Base-by-base conservation (phyloP, 2,888 invertebrate species). In the Strigamia maritima region DNA sequence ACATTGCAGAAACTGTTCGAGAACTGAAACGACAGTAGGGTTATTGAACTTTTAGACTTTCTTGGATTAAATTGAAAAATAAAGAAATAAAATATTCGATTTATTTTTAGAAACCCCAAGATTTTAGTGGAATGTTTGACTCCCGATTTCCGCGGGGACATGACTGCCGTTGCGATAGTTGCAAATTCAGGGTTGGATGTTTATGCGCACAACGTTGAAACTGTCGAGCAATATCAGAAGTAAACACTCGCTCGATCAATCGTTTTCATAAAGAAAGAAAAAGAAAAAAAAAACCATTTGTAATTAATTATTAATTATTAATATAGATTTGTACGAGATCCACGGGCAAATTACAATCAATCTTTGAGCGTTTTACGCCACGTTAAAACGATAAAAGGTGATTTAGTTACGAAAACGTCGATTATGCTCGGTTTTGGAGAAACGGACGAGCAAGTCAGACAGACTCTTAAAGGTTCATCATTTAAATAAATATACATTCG, bases 161-260 rank as follows among this genome's bases (percentile, higher is more conserved):
- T 91, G 76, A 88, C 90, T 6, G 90, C 92, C 83, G 92, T 98
- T 0, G 89, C 89, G 83, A 90, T 87, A 0, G 92, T 98, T 80
- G 94, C 93, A 0, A 85, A 88, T 22, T 92, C 94, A 80, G 95
- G 95, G 0, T 88, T 98, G 0, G 98, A 99, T 87, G 99, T 99
- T 44, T 98, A 93, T 86, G 98, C 98, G 0, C 99, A 99, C 86
- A 99, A 99, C 86, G 92, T 99, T 49, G 99, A 99, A 89, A 99
- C 99, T 0, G 97, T 98, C 0, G 94, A 95, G 84, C 88, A 91
- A 81, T 87, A 97, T 44, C 97, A 97, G 74, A 94, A 94, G 86
- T 86, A 79, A 80, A 31, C 31, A 70, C 1, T 31, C 19, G 28
- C 1, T 31, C 19, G 28, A 35, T 28, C 0, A 31, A n/a, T 14